Base-by-base conservation (phyloP, 2,113 vertebrate genomes). In the Sminthopsis crassicaudata region DNA sequence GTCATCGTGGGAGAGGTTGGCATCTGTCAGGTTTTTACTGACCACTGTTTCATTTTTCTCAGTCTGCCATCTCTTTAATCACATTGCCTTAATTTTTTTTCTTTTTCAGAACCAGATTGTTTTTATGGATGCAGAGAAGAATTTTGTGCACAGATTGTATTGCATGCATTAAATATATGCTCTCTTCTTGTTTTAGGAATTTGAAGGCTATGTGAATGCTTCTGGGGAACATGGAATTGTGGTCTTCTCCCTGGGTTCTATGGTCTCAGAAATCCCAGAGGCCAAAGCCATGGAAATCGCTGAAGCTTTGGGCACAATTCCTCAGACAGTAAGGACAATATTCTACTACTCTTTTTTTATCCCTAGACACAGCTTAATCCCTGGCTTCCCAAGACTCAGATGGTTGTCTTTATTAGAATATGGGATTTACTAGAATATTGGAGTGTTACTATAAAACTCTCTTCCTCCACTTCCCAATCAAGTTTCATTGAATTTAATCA, bases 161-260 rank as follows among this genome's bases (percentile, higher is more conserved):
- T 25, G 12, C 25, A 26, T 26, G 14, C 42, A 90, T 14, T 95
- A 92, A 95, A 60, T 19, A 50, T 57, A 42, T n/a, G 93, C 93
- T 96, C 90, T 94, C 90, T 97, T 95, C 16, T 57, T 27, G 89
- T 94, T 98, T 76, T 97, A 99, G 99, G 99, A 99, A 90, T 98
- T 99, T 53, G 98, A 99, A 96, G 97, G 98, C 52, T 99, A 99
- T n/a, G 95, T 99, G 93, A 99, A 99, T 0, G 99, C 98, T 52
- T 99, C 99, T 9, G 99, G 99, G 94, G 98, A 99, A 30, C 99
- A 99, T 0, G 99, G 99, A 9, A 98, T 99, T 46, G 97, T 99
- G 51, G 99, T 99, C 92, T 99, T 99, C 98, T 99, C 99, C 0
- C 97, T 99, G 98, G 99, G 99, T 14, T 99, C 99, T 22, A 98